Evolutionary conservation across 2,113 vertebrate genomes (phyloP).

Genomic region (Salvelinus alpinus): DNA sequence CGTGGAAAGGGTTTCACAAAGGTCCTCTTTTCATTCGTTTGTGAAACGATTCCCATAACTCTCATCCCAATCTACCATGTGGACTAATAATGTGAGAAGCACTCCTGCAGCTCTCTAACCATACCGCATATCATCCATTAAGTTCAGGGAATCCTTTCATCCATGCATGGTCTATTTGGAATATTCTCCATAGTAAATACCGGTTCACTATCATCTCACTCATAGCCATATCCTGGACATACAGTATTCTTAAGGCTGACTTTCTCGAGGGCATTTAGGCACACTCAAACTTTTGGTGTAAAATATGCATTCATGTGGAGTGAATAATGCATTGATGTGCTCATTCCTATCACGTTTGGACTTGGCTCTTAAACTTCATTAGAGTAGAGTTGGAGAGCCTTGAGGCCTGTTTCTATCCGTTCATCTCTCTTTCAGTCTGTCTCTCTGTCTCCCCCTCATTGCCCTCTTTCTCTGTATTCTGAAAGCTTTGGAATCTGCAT

Average conservation of each 20-base stretch:
- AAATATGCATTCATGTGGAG: too few relatives aligned
- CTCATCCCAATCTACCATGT: conserved; percentile 6
- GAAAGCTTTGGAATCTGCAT: too few relatives aligned
- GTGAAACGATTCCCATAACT: conserved; percentile 24
- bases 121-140: background rate
- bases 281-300: too few relatives aligned
- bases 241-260: background rate
- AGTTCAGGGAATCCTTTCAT: background rate
- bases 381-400: too few relatives aligned
- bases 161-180: background rate
- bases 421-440: too few relatives aligned
- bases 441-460: too few relatives aligned
- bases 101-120: background rate
- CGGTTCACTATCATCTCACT: background rate
- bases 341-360: too few relatives aligned
- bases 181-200: background rate
- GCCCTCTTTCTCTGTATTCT: too few relatives aligned
- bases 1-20: conserved; percentile 30
- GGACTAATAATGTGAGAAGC: conserved; percentile 5
- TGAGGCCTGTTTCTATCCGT: too few relatives aligned
- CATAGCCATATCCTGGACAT: background rate
- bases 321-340: too few relatives aligned
- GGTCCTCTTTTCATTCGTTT: conserved; percentile 10
- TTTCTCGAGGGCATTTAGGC: too few relatives aligned
- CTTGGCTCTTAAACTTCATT: too few relatives aligned